A percentile compares a stretch with the other conserved stretches of the same genome.
Conservation (phyloP, 92 coral and sea anemone species). For the Siderastrea radians region DNA sequence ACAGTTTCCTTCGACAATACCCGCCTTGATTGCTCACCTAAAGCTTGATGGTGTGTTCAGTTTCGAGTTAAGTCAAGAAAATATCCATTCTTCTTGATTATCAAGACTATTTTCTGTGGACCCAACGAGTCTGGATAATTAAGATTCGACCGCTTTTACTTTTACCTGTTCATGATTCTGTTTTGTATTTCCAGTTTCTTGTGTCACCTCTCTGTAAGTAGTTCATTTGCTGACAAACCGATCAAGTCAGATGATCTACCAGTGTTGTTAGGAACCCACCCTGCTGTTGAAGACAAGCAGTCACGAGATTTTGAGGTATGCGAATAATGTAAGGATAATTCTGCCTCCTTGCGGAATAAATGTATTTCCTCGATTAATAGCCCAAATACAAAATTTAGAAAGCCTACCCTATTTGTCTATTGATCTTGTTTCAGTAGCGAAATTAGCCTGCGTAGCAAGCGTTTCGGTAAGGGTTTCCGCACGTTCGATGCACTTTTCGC, state of each 20-base stretch:
- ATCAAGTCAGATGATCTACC: conserved; percentile 60
- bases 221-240: conserved; percentile 67
- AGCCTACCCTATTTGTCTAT: neutral
- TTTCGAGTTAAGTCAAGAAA: too few relatives aligned
- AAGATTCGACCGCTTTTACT: neutral
- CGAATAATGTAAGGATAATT: too few relatives aligned
- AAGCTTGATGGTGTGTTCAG: too few relatives aligned
- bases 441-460: too few relatives aligned
- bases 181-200: conserved; percentile 57
- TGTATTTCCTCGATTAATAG: neutral
- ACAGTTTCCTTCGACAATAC: too few relatives aligned
- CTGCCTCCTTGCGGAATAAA: too few relatives aligned
- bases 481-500: too few relatives aligned
- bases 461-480: too few relatives aligned
- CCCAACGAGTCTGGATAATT: neutral
- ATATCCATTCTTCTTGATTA: too few relatives aligned
- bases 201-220: conserved; percentile 70
- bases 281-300: neutral
- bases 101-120: too few relatives aligned
- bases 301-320: conserved; percentile 28
- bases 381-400: neutral
- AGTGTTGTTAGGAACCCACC: conserved; percentile 42
- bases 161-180: neutral
- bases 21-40: too few relatives aligned
- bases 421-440: too few relatives aligned